Base-by-base conservation (phyloP, 2,113 vertebrate genomes). In the Donacobius atricapilla region DNA sequence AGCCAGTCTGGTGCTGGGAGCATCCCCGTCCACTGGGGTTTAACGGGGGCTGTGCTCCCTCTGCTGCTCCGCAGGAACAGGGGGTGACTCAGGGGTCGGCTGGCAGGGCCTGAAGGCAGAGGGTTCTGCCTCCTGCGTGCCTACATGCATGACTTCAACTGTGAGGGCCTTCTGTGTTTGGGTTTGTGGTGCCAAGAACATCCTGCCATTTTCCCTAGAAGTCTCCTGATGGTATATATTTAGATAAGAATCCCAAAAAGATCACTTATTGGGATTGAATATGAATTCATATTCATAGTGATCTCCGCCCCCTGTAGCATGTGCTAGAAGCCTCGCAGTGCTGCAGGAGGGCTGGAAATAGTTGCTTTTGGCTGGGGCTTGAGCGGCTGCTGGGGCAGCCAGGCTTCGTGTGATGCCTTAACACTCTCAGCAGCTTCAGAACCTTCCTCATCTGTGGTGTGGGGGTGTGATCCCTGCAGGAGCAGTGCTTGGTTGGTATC, bases 361-460 rank as follows among this genome's bases (percentile, higher is more conserved):
- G 9, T 71, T 87, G 23, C 13, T 31, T 57, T 63, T 63, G 65
- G 22, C 47, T 6, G 11, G 23, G 10, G 6, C 3, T 22, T 58
- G 30, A 16, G 30, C 10, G 15, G 22, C 56, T 19, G 30, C 54
- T 9, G 4, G 7, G 23, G 7, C 3, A 5, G 35, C 8, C 0
- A 0, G 18, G 21, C 35, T 71, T 39, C 0, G 0, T 15, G 17
- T 17, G 19, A 25, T 68, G 69, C 19, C 76, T 72, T 42, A 27
- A 33, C 5, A 11, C 7, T 5, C 24, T 3, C 10, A 10, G 45
- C 18, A 37, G 40, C 44, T 83, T 39, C 11, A 10, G 30, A 71
- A 40, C 44, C 15, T 64, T 63, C 57, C 24, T 71, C 0, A 0
- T 39, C 42, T 0, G 0, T 12, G 9, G 14, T 16, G 16, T 5